Evolutionary conservation across 2,797 vertebrate genomes (phyloP).

Genomic region (Acanthurus lineatus): DNA sequence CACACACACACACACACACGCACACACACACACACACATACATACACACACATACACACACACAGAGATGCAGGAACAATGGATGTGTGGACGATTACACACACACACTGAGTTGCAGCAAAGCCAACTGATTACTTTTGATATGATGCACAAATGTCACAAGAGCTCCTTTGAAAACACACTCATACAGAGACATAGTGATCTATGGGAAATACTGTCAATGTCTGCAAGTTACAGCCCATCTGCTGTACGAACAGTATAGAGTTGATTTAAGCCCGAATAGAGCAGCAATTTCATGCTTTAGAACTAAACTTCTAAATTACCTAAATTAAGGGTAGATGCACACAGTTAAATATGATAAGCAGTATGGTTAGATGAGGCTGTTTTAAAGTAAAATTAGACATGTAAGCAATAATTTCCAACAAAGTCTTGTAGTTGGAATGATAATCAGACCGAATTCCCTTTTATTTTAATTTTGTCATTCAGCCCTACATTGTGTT

Average conservation of each 20-base stretch:
- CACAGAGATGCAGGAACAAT: not conserved
- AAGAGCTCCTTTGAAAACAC: not conserved
- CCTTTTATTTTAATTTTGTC: not conserved
- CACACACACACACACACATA: not conserved
- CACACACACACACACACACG: not conserved
- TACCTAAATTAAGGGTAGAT: not conserved
- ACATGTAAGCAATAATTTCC: not conserved
- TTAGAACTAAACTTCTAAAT: not conserved
- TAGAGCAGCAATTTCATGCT: not conserved
- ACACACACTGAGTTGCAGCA: not conserved
- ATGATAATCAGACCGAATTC: not conserved
- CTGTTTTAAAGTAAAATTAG: not conserved
- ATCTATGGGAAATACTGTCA: not conserved
- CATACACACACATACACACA: no score
- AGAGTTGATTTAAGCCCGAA: not conserved
- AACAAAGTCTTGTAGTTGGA: not conserved
- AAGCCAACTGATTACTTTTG: not conserved
- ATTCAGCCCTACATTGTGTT: not conserved
- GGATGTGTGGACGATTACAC: not conserved
- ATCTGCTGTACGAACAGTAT: not conserved
- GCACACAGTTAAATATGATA: not conserved
- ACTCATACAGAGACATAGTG: not conserved
- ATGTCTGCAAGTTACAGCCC: not conserved
- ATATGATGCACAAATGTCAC: slow-evolving; percentile 18
- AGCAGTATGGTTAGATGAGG: not conserved